Base-by-base conservation (phyloP, 2,113 vertebrate genomes). In the Sula dactylatra region DNA sequence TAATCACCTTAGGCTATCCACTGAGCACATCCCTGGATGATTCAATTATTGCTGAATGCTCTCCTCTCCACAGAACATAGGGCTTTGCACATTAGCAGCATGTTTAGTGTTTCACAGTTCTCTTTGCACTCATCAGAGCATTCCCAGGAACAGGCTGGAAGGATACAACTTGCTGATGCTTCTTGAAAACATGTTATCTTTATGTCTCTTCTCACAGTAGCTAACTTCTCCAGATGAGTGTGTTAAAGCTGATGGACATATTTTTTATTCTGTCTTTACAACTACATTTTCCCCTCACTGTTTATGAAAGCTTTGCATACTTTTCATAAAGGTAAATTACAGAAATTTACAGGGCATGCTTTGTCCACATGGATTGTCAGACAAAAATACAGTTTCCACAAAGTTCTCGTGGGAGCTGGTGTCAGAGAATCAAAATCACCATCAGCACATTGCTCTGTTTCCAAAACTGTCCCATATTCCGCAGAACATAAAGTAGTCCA, bases 1-100 rank as follows among this genome's bases (percentile, higher is more conserved):
- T 97, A 98, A 97, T 98, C 97, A 98, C 97, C 96, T 96, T 93
- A 98, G 95, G 97, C 91, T 91, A 94, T 94, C 87, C 95, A 67
- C 88, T 77, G 93, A 97, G 64, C 89, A 80, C 94, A 97, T 91
- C 73, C 95, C 92, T 58, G 70, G 56, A 93, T 97, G 96, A 98
- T 98, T 98, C 97, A 97, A 96, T 98, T 98, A 97, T 24, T 74
- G 86, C 92, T 94, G 94, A 96, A 96, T 97, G 93, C 82, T 93
- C 69, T 56, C 96, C 78, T 82, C 92, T 97, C 96, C 91, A 64
- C 56, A n/a, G 91, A 96, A 96, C 83, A 29, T 1, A 78, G 86
- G 88, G 74, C 91, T 95, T 88, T 9, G 3, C 89, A 55, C 76
- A 85, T 96, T 96, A 97, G 83, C 94, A 93, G 79, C 70, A 22